These are phyloP conservation scores for Rutilus rutilus DNA, from an alignment of 2,113 vertebrate genomes.

Conservation along the genomic window DNA sequence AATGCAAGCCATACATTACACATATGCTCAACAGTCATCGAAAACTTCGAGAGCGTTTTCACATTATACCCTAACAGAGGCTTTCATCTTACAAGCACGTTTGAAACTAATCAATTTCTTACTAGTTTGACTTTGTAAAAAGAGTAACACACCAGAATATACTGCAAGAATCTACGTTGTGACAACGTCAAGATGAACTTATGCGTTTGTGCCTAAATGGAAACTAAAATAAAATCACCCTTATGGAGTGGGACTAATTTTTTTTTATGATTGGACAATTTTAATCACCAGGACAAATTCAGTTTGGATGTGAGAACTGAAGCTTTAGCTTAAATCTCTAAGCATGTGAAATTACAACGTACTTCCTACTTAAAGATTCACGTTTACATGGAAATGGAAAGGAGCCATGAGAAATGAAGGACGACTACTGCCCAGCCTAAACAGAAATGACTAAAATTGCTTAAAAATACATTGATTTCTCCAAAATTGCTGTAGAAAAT, in stretches of 20 bases:
- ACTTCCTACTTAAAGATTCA: constrained; percentile 4
- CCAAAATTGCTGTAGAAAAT: background rate
- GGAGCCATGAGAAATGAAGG: constrained; percentile 7
- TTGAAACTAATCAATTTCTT: background rate
- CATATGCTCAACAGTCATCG: background rate
- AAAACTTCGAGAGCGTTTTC: background rate
- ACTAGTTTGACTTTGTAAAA: background rate
- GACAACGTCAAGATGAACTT: background rate
- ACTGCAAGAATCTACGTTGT: background rate
- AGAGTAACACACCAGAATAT: constrained; percentile 18
- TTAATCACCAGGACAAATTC: background rate
- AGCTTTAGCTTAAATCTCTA: constrained; percentile 21
- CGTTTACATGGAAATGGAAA: background rate
- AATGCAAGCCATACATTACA: constrained; percentile 5
- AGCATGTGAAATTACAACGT: background rate
- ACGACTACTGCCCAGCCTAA: background rate
- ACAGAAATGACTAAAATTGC: constrained; percentile 1
- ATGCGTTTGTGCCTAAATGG: background rate
- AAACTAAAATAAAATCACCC: constrained; percentile 7
- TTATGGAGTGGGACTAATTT: background rate
- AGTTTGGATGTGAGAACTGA: background rate
- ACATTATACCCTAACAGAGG: background rate
- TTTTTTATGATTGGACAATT: background rate
- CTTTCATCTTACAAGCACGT: background rate
- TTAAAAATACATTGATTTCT: background rate